These are phyloP conservation scores for Unio delphinus DNA, from an alignment of 2,888 invertebrate genomes.

Conservation along the genomic window DNA sequence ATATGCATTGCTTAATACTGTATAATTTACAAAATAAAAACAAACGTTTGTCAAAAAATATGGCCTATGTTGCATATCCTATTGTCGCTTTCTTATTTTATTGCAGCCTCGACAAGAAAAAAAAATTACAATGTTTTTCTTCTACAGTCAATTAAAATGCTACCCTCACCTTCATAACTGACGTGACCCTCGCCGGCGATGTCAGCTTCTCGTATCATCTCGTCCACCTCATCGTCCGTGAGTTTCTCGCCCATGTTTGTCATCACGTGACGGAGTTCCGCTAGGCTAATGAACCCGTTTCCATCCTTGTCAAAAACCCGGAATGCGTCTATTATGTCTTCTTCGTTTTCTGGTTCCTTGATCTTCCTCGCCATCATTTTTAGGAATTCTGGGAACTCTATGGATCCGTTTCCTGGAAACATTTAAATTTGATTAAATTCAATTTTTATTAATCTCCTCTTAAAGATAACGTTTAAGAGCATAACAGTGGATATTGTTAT, in stretches of 20 bases:
- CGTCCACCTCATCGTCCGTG: slow-evolving; percentile 98
- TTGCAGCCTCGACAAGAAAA: too few species aligned
- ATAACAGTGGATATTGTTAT: too few species aligned
- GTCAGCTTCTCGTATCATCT: slow-evolving; percentile 99
- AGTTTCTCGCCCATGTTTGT: slow-evolving; percentile 99
- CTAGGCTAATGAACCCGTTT: slow-evolving; percentile 98
- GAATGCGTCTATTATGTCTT: slow-evolving; percentile 99
- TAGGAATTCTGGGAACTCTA: slow-evolving; percentile 99
- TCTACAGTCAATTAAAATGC: not conserved
- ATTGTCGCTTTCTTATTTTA: too few species aligned
- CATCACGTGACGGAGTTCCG: slow-evolving; percentile 99
- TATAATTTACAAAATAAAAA: too few species aligned
- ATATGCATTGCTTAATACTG: too few species aligned
- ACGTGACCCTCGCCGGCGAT: slow-evolving; percentile 99
- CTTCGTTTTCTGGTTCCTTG: slow-evolving; percentile 99
- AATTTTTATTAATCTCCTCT: too few species aligned
- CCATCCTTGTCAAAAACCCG: slow-evolving; percentile 98
- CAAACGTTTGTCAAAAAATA: too few species aligned
- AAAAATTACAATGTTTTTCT: too few species aligned
- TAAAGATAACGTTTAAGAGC: too few species aligned
- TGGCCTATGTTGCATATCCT: too few species aligned
- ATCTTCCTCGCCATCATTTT: slow-evolving; percentile 99
- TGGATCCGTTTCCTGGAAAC: slow-evolving; percentile 93
- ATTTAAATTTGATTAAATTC: slow-evolving; percentile 1
- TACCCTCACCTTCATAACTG: slow-evolving; percentile 85